Base-by-base conservation (phyloP, 2,113 vertebrate species). In the Fulmarus glacialis region DNA sequence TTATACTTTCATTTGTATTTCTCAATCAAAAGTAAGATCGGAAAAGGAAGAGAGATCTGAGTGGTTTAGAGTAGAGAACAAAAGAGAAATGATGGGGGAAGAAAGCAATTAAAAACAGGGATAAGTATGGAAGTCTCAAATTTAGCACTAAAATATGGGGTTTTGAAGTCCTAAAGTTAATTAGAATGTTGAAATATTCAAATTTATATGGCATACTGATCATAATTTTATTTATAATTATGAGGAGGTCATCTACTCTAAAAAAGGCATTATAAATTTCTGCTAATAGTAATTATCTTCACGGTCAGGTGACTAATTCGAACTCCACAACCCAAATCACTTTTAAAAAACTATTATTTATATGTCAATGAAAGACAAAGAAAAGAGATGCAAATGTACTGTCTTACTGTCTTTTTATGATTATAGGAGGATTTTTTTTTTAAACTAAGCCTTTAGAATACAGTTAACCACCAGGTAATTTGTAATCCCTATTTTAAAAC, bases 361-460 rank as follows among this genome's bases (percentile, higher is more conserved):
- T 71, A 56, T 77, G 91, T 91, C 94, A 97, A 15, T 73, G 73
- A 96, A 79, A 89, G 77, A 94, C 81, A 93, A 96, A 93, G 83
- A 70, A 90, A 71, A 90, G 60, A 87, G 40, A 92, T 95, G 94
- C 45, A 90, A 95, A 95, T 91, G 55, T 73, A 89, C 77, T 53
- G 5, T 58, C 81, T 75, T 73, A 89, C 77, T 53, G 5, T 58
- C 81, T 75, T 66, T 91, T 82, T 60, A 63, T 64, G 34, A 87
- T 72, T 72, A 87, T 1, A 84, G 47, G 12, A 70, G 16, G 34
- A 23, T 9, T 27, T 70, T 80, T 82, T 87, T 78, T 14, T 5
- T 10, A 83, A 75, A 56, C 6, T 42, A 64, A 62, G 70, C 8
- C 48, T 87, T 93, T 84, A 80, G 84, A 87, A 86, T 43, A 60